Evolutionary conservation across 2,113 vertebrate species (phyloP), one percentile per base, ranked within the genome.

Genomic region (Forbesichthys agassizii): DNA sequence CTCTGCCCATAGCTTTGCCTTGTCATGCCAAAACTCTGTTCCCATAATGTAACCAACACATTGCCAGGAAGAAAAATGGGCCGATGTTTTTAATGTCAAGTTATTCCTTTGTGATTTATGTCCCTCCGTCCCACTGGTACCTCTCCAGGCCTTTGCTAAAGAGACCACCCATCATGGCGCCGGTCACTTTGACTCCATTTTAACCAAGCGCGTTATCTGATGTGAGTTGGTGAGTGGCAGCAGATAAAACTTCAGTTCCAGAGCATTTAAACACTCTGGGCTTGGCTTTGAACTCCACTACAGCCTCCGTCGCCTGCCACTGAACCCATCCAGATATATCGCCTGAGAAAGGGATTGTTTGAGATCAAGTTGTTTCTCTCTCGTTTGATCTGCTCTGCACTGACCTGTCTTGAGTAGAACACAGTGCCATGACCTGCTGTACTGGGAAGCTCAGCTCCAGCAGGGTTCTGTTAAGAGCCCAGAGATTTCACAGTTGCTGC

Each of bases 401-500:
- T 0, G 42, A 47, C 49, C 20, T 66, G 58, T 14, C 14, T 54
- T 20, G 51, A 18, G 46, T 33, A 47, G 58, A 56, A 48, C 27
- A n/a, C 49, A 11, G 16, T 71, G 5, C 55, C 62, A 58, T 18
- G 56, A 66, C 51, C 61, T 18, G 27, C 72, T 51, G 48, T 0
- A n/a, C 70, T 51, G 48, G 1, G 18, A 58, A 77, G 54, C 66
- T 61, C 16, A 79, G 54, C 13, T 66, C 61, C 54, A 54, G 47
- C 64, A 48, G 48, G 60, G 52, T 12, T 12, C 69, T 54, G 73
- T 75, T 82, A 75, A 67, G 53, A 69, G 78, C 69, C 48, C 3
- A 51, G 66, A 55, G 72, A 79, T 87, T 87, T 84, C 78, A 81
- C 64, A 16, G 80, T 78, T 73, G 80, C 48, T 61, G 78, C 59